Percentiles rank a stretch among this genome's conserved stretches.
Conservation (phyloP, 64 coral and sea anemone genomes). For the Actinia tenebrosa region DNA sequence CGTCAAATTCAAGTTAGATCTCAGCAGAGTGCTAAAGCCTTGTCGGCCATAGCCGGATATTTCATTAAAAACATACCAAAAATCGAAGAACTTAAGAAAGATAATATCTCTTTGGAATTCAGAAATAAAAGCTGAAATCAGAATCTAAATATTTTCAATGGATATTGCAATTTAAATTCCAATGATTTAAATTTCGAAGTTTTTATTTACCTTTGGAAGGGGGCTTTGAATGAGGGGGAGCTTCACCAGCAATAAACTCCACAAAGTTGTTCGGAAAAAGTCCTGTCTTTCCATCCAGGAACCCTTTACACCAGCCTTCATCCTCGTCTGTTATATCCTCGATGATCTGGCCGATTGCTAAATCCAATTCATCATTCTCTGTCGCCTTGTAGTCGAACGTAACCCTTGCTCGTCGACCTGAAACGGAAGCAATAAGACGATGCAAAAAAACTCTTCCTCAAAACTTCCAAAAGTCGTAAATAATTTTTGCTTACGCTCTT, state of each 20-base stretch:
- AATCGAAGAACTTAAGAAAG: neutral
- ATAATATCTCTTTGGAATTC: neutral
- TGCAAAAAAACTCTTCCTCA: neutral
- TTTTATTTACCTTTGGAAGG: neutral
- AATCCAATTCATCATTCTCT: constrained; percentile 49
- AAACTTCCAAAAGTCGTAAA: neutral
- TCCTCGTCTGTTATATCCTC: constrained; percentile 52
- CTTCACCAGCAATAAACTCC: constrained; percentile 40
- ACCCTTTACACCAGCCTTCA: constrained; percentile 77
- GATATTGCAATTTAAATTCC: neutral
- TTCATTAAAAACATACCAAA: neutral
- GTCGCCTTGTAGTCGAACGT: constrained; percentile 53
- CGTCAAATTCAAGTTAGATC: neutral
- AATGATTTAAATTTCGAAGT: neutral
- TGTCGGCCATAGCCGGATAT: neutral
- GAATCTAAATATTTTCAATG: neutral
- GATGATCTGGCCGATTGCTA: constrained; percentile 65
- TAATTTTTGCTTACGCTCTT: neutral
- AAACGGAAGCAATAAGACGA: constrained; percentile 2
- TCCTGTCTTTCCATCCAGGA: constrained; percentile 53
- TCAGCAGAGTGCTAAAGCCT: neutral
- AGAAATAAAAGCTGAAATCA: neutral
- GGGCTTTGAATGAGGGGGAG: neutral
- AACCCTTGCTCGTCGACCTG: constrained; percentile 67
- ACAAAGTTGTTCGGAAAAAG: constrained; percentile 81